Evolutionary conservation across 2,113 vertebrate genomes (phyloP), one percentile per base, ranked within the genome.

Genomic region (Terrapene triunguis): DNA sequence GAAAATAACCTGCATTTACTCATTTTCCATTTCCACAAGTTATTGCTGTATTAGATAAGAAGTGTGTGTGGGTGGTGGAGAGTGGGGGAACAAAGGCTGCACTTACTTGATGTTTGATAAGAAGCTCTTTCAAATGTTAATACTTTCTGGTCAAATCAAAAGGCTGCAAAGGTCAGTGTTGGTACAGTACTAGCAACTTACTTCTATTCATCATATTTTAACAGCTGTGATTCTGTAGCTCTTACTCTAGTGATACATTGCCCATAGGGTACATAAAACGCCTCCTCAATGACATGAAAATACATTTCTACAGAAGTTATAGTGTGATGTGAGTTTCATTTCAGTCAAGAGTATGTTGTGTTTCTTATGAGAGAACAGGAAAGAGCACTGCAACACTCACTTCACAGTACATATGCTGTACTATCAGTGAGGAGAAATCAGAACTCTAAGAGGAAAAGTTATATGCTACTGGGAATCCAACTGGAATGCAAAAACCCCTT

Each of bases 51-150:
- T 81, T 3, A 12, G 74, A 4, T 53, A 3, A 2, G 38, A 85
- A 54, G 50, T 42, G 1, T 16, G 17, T 6, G 42, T 11, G 13
- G 22, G 72, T 25, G 12, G 38, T 27, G 21, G 0, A 24, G 0
- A 3, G 3, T 87, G 47, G 48, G 38, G 38, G 54, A 0, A 82
- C 44, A 85, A 74, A 5, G 1, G 1, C 83, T 88, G 85, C 22
- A 3, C 47, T 82, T 82, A 74, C 12, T 76, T 76, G 11, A 44
- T 4, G 6, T 44, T 78, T 88, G 22, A 47, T 2, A 0, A 22
- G 27, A 89, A 87, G 69, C 65, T 1, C 48, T 38, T 6, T 92
- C 48, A 94, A 74, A 53, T 55, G 2, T 69, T 93, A 2, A 1
- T 42, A 42, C 12, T 55, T 38, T 3, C 17, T 38, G 65, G 4